Percentiles rank a stretch among this genome's conserved stretches.
phyloP scores from a whole-genome alignment of 23 tunicate species.

The Halocynthia roretzi region DNA sequence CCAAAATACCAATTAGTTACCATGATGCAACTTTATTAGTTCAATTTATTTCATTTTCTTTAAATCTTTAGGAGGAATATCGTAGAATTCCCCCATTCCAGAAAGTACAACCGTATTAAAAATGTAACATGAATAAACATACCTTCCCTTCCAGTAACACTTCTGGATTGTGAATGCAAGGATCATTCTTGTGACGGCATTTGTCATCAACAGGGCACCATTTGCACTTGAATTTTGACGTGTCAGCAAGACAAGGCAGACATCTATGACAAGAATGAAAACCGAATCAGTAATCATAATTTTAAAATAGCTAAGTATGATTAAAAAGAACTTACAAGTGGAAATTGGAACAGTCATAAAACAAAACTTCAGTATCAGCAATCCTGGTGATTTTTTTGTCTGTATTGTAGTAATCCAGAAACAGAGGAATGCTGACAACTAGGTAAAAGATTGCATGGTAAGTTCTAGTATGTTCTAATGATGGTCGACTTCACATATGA shows the following conservation, averaged over 20 bases:
- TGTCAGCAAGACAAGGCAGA: conserved; percentile 6
- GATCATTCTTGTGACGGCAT: not conserved
- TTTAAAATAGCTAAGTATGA: not conserved
- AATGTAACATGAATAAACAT: not conserved
- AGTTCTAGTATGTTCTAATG: no score
- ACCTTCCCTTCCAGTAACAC: not conserved
- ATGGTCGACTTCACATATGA: no score
- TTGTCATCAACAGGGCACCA: conserved; percentile 14
- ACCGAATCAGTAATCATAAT: not conserved
- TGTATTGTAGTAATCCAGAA: not conserved
- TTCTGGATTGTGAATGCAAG: conserved; percentile 10
- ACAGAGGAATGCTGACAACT: conserved; percentile 1
- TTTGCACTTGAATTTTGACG: conserved; percentile 8
- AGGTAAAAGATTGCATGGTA: not conserved
- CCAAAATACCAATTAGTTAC: no score
- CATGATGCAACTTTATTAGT: no score
- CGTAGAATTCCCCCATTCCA: no score
- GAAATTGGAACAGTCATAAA: conserved; percentile 15
- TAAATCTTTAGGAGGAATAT: no score
- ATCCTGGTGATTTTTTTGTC: not conserved
- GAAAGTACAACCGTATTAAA: no score
- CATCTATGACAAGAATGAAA: conserved; percentile 7
- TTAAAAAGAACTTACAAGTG: not conserved
- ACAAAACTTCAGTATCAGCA: conserved; percentile 15
- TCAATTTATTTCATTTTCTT: no score